phyloP scores from a whole-genome alignment of 1,140 invertebrate genomes.

The Muscidifurax raptorellus region DNA sequence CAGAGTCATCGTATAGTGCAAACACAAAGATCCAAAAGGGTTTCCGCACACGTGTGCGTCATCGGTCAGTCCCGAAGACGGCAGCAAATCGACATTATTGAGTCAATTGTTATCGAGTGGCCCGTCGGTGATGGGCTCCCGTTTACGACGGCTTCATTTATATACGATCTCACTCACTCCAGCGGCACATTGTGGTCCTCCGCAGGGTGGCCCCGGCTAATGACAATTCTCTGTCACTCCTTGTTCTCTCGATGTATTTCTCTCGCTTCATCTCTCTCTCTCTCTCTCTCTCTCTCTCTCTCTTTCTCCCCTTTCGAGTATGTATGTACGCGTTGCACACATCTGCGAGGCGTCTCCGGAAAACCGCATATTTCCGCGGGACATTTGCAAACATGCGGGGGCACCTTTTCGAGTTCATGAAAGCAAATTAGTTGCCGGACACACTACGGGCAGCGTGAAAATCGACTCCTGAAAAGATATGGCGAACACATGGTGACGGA shows the following conservation, averaged over 20 bases:
- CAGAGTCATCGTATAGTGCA: not conserved
- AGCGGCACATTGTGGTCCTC: constrained; percentile 58
- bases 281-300: constrained; percentile 31
- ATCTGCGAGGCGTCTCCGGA: constrained; percentile 57
- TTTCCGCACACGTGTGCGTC: constrained; percentile 35
- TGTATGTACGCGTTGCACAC: constrained; percentile 36
- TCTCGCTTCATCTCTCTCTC: constrained; percentile 36
- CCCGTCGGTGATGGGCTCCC: not conserved
- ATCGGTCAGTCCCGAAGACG: constrained; percentile 27
- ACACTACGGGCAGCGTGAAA: constrained; percentile 10
- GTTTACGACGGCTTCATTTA: constrained; percentile 37
- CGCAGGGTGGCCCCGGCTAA: constrained; percentile 63
- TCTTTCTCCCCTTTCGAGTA: constrained; percentile 46
- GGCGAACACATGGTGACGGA: constrained; percentile 34
- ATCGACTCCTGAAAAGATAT: constrained; percentile 15
- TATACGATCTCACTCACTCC: not conserved
- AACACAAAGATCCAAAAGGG: not conserved
- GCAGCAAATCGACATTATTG: constrained; percentile 51
- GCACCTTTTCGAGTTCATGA: constrained; percentile 29
- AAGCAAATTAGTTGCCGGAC: constrained; percentile 18
- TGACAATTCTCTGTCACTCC: constrained; percentile 58
- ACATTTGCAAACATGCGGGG: constrained; percentile 57
- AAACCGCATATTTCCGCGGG: constrained; percentile 58
- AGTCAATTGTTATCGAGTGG: constrained; percentile 49
- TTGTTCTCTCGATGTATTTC: constrained; percentile 15